Evolutionary conservation across 2,888 invertebrate species (phyloP).

Genomic region (Drosophila eohydei): DNA sequence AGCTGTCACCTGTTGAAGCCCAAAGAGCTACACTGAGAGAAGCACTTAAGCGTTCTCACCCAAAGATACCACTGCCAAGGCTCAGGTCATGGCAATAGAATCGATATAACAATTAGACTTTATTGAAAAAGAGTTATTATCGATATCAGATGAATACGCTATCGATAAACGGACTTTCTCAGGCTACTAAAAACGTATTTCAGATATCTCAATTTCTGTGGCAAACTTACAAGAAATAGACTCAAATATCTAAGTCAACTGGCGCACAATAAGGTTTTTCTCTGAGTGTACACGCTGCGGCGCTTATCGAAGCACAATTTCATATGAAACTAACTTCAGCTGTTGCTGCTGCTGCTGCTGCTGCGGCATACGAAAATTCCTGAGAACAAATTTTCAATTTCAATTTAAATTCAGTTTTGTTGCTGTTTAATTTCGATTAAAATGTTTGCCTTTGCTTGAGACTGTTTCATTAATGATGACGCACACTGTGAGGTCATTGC

Average conservation of each 20-base stretch:
- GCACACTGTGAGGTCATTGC: constrained; percentile 72
- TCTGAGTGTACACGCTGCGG: background rate
- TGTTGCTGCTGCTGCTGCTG: constrained; percentile 2
- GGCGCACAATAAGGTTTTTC: background rate
- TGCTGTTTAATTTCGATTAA: constrained; percentile 2
- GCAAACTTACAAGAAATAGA: background rate
- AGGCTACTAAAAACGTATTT: background rate
- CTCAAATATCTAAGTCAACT: background rate
- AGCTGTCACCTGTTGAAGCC: constrained; percentile 41
- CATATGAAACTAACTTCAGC: constrained; percentile 3
- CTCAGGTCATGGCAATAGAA: background rate
- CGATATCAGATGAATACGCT: no score
- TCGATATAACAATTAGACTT: background rate
- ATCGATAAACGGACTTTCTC: no score
- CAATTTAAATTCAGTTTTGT: constrained; percentile 3
- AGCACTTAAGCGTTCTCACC: background rate
- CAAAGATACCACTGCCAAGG: background rate
- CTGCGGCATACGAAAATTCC: background rate
- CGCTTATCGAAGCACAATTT: constrained; percentile 16
- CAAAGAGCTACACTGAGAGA: background rate
- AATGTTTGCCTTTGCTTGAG: constrained; percentile 20
- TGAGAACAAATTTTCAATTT: constrained; percentile 10
- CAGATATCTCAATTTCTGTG: background rate
- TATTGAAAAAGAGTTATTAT: no score
- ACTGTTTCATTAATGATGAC: constrained; percentile 68